A percentile compares a stretch with the other conserved stretches of the same genome.
phyloP scores from a whole-genome alignment of 1,140 invertebrate genomes.

The Monomorium pharaonis region DNA sequence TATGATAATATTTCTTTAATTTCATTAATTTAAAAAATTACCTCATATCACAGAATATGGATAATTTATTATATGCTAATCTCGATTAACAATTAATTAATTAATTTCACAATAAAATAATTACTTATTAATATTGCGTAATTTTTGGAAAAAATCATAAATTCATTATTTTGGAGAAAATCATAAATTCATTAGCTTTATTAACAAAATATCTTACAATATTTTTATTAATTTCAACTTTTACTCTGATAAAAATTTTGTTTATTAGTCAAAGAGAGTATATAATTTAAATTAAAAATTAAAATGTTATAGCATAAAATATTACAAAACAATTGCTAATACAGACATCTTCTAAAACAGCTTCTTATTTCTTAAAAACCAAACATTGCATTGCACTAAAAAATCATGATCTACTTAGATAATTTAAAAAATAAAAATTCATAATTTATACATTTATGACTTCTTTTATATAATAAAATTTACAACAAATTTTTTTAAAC shows the following conservation, averaged over 20 bases:
- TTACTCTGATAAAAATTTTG: not conserved
- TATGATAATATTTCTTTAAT: not conserved
- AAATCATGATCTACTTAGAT: no score
- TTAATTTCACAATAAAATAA: not conserved
- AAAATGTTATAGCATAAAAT: not conserved
- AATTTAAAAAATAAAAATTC: no score
- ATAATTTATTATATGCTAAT: not conserved
- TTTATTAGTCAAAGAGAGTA: not conserved
- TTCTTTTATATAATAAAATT: no score
- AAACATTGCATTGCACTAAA: no score
- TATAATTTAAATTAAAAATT: not conserved
- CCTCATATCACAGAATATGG: not conserved
- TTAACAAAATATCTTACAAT: not conserved
- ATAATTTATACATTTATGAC: no score
- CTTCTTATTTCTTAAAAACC: no score
- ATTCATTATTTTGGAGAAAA: not conserved
- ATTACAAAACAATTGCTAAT: no score
- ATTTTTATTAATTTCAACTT: not conserved
- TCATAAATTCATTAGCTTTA: not conserved
- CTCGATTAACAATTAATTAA: not conserved
- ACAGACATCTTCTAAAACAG: no score
- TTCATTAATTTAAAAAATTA: not conserved
- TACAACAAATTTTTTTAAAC: no score
- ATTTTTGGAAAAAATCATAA: not conserved
- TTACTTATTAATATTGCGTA: not conserved